Evolutionary conservation across 1,140 invertebrate species (phyloP).

Genomic region (Bathynomus jamesi): DNA sequence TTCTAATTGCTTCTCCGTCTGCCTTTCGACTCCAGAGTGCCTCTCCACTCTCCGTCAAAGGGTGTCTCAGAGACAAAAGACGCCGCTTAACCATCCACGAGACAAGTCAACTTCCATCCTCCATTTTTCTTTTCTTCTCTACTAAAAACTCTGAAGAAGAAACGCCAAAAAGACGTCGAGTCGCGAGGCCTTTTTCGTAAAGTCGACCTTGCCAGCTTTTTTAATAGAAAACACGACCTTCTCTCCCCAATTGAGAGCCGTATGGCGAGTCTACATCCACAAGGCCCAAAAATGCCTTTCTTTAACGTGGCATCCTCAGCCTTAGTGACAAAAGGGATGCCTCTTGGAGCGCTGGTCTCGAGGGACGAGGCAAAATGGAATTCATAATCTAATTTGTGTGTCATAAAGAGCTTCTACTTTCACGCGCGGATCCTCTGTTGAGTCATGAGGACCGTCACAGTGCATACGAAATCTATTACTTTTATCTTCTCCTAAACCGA

Average conservation of each 20-base stretch:
- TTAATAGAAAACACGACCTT: neutral
- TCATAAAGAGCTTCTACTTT: conserved; percentile 20
- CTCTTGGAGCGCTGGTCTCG: conserved; percentile 12
- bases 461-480: neutral
- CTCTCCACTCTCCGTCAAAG: no score
- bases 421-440: conserved; percentile 9
- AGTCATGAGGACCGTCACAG: conserved; percentile 4
- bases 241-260: neutral
- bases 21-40: no score
- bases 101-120: no score
- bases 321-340: neutral
- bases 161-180: neutral
- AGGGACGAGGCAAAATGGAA: conserved; percentile 17
- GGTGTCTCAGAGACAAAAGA: no score
- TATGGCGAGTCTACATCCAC: neutral
- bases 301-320: neutral
- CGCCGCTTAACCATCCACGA: no score
- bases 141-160: neutral
- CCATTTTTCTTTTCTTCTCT: no score
- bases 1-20: no score
- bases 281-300: neutral
- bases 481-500: neutral
- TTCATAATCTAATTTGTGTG: conserved; percentile 23
- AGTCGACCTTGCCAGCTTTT: neutral
- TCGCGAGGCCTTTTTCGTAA: neutral